Percentiles rank a stretch among this genome's conserved stretches.
These are phyloP conservation scores for Chiloscyllium plagiosum DNA, from an alignment of 2,113 vertebrate species.

Conservation along the genomic window DNA sequence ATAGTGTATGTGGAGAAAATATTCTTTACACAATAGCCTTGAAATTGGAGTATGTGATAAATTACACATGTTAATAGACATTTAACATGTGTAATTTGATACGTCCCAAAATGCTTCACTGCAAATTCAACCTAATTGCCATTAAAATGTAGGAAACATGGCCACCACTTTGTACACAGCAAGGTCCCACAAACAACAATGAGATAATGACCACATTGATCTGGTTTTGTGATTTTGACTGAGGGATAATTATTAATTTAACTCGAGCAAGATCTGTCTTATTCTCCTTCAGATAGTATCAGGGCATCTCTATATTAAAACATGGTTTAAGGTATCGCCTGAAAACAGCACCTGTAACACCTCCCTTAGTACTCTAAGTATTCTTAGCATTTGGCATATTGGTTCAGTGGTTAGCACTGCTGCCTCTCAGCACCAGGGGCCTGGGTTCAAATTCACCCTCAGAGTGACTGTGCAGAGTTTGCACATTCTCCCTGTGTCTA, in stretches of 20 bases:
- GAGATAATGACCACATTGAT: neutral
- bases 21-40: neutral
- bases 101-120: neutral
- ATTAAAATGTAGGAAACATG: neutral
- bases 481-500: too few relatives aligned
- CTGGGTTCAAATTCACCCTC: too few relatives aligned
- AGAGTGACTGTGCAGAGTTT: too few relatives aligned
- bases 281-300: neutral
- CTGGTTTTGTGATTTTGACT: neutral
- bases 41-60: neutral
- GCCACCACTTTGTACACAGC: neutral
- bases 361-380: neutral
- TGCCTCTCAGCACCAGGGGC: too few relatives aligned
- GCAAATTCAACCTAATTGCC: neutral
- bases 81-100: neutral
- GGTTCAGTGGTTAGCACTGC: too few relatives aligned
- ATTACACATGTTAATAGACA: neutral
- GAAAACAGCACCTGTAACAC: neutral
- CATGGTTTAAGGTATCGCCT: neutral
- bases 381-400: too few relatives aligned
- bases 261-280: neutral
- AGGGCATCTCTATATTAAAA: neutral
- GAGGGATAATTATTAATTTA: neutral
- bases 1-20: neutral
- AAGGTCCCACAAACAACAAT: neutral